Evolutionary conservation across 1,140 invertebrate species (phyloP).

Genomic region (Drosophila kohkoa): DNA sequence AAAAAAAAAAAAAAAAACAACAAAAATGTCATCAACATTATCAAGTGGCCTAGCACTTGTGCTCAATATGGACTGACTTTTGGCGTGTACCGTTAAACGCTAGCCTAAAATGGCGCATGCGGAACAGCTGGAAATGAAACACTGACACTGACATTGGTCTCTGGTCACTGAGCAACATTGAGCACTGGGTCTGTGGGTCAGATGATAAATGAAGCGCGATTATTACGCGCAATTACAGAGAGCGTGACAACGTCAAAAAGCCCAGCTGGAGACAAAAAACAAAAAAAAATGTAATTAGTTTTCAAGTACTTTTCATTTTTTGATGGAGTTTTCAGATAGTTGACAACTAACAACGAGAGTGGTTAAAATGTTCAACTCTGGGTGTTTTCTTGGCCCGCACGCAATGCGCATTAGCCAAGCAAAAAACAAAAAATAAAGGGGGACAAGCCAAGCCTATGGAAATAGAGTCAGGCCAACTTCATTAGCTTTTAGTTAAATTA

Average conservation of each 20-base stretch:
- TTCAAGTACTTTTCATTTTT: constrained; percentile 37
- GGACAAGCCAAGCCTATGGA: constrained; percentile 44
- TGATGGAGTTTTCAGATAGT: constrained; percentile 20
- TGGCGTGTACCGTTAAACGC: neutral
- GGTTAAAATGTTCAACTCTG: neutral
- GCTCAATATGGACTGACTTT: neutral
- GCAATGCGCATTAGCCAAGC: constrained; percentile 57
- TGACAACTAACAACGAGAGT: neutral
- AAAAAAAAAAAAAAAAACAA: constrained; percentile 2
- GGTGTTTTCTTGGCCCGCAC: constrained; percentile 52
- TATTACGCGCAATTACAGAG: constrained; percentile 70
- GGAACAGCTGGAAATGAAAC: constrained; percentile 11
- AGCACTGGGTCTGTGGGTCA: constrained; percentile 69
- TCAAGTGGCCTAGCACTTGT: constrained; percentile 4
- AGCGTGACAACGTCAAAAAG: constrained; percentile 63
- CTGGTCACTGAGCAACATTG: neutral
- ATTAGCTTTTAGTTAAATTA: constrained; percentile 73
- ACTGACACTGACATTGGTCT: constrained; percentile 33
- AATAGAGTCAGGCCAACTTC: constrained; percentile 19
- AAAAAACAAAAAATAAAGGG: neutral
- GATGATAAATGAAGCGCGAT: constrained; percentile 69
- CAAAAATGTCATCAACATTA: constrained; percentile 11
- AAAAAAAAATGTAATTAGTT: constrained; percentile 60
- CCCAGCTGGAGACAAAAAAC: neutral
- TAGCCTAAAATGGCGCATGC: neutral